Percentiles rank a stretch among this genome's conserved stretches.
Conservation (phyloP, 1,140 invertebrate genomes). For the Leptinotarsa texana region DNA sequence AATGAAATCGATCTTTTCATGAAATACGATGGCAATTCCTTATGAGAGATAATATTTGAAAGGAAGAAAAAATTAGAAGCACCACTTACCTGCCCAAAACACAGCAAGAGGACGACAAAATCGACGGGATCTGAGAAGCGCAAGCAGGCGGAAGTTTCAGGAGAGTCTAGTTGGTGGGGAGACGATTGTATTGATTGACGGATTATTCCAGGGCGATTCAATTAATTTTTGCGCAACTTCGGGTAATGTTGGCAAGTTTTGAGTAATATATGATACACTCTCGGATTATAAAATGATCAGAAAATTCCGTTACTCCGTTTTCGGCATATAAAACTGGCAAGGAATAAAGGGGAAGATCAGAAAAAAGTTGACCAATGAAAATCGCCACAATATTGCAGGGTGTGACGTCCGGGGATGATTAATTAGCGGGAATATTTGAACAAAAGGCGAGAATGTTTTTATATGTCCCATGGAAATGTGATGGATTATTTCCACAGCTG, state of each 20-base stretch:
- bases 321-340: not conserved
- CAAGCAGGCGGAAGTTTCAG: constrained; percentile 47
- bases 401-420: constrained; percentile 23
- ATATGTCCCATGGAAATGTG: too few species aligned
- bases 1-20: not conserved
- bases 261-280: too few species aligned
- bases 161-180: constrained; percentile 40
- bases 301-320: too few species aligned
- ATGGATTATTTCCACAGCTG: too few species aligned
- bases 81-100: constrained; percentile 47
- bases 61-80: not conserved
- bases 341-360: constrained; percentile 11
- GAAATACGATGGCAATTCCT: not conserved
- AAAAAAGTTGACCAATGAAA: not conserved
- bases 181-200: constrained; percentile 43
- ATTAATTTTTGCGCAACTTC: constrained; percentile 12
- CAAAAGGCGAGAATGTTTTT: not conserved
- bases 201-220: not conserved
- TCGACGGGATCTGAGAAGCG: constrained; percentile 36
- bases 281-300: too few species aligned
- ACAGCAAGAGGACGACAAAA: constrained; percentile 45
- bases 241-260: not conserved
- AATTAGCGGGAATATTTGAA: constrained; percentile 29
- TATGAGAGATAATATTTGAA: not conserved
- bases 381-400: constrained; percentile 5